Conservation (phyloP, 2,888 invertebrate species). For the Caenorhabditis sp. region DNA sequence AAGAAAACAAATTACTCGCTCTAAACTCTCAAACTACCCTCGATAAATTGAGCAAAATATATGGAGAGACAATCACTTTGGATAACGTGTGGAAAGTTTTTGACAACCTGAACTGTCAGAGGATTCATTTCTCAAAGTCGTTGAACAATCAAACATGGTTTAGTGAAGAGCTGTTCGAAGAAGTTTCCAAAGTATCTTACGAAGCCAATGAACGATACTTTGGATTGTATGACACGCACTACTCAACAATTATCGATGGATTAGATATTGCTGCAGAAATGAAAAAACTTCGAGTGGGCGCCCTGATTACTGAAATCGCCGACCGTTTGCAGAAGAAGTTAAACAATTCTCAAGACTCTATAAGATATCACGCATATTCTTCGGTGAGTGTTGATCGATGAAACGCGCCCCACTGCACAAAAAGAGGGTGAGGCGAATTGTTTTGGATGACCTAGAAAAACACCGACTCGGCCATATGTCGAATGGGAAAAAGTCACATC, state of each 20-base stretch:
- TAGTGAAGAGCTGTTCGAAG: not conserved
- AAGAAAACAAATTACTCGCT: not conserved
- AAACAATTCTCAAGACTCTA: not conserved
- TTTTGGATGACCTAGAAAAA: too few relatives aligned
- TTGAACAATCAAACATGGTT: not conserved
- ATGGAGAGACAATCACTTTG: not conserved
- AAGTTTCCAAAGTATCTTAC: not conserved
- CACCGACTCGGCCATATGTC: too few relatives aligned
- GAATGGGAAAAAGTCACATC: too few relatives aligned
- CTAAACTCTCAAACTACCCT: not conserved
- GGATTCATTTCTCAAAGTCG: not conserved
- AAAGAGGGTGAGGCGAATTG: too few relatives aligned
- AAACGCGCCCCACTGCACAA: too few relatives aligned
- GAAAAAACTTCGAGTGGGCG: not conserved
- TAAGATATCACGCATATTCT: not conserved
- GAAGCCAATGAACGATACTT: not conserved
- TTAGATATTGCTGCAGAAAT: not conserved
- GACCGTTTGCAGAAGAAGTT: not conserved
- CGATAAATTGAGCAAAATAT: not conserved
- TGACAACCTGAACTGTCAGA: not conserved
- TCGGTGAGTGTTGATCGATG: not conserved
- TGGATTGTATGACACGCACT: not conserved
- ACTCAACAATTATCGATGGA: not conserved
- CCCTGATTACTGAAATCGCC: not conserved
- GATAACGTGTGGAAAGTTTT: not conserved